Evolutionary conservation across 2,888 invertebrate genomes (phyloP), one percentile per base, ranked within the genome.

Genomic region (Germaria angustata): DNA sequence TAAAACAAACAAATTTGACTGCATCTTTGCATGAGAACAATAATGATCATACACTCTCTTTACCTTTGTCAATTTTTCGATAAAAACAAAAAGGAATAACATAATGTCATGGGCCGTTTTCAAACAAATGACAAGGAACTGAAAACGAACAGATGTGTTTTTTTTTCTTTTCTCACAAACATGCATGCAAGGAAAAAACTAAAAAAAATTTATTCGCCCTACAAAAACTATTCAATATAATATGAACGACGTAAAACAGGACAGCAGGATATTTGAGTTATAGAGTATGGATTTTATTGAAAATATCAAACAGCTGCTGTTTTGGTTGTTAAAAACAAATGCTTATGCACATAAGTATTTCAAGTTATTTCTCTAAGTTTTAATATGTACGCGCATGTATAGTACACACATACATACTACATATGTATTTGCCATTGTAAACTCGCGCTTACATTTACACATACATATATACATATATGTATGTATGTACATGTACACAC

Each of bases 281-380:
- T 24, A 46, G 15, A 53, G 63, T 71, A 65, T 28, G 36, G 51
- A 61, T 51, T 78, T 63, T 73, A 68, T 82, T 66, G 66, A 72
- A 71, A 69, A 51, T 53, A 71, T 41, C 51, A 79, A 79, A 79
- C 82, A 82, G 79, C 82, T 79, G 82, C 79, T 59, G 71, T 59
- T 82, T 79, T 63, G 51, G 55, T 71, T 63, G 51, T 69, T 75
- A 57, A 78, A 65, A 65, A 68, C 57, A n/a, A n/a, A n/a, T n/a
- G n/a, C n/a, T n/a, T n/a, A n/a, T n/a, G n/a, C n/a, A n/a, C n/a
- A n/a, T n/a, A 55, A 71, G 34, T 57, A 36, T 41, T 78, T 49
- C 22, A 28, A 49, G 32, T 59, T 41, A 28, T 81, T 59, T 41
- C n/a, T 24, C 22, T 46, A 46, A 63, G 9, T 41, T 61, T 39